These are phyloP conservation scores for Pungitius pungitius DNA, from an alignment of 2,113 vertebrate species.

Conservation along the genomic window DNA sequence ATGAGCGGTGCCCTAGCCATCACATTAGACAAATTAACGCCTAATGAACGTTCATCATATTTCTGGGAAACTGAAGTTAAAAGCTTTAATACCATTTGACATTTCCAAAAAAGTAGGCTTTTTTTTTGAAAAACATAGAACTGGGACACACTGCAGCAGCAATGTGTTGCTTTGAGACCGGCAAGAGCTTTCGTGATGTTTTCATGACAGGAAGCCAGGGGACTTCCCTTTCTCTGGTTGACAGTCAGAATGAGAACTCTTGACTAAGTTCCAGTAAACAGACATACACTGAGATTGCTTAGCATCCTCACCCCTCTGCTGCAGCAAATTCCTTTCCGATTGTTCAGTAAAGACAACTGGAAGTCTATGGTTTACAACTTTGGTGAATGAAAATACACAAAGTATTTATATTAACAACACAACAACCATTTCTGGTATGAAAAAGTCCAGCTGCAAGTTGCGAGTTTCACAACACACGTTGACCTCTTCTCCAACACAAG, in stretches of 20 bases:
- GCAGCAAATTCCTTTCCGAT: background rate
- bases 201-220: background rate
- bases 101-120: background rate
- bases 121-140: background rate
- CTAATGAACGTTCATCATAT: background rate
- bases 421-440: background rate
- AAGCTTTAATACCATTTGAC: background rate
- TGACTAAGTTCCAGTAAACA: conserved; percentile 17
- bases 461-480: background rate
- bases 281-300: background rate
- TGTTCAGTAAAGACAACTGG: background rate
- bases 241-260: conserved; percentile 13
- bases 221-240: conserved; percentile 4
- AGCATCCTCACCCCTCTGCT: background rate
- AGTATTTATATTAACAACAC: background rate
- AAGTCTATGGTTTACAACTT: background rate
- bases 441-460: conserved; percentile 2
- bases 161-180: background rate
- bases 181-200: background rate
- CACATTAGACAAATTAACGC: background rate
- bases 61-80: background rate
- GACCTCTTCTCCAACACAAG: conserved; percentile 14
- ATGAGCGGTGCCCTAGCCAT: background rate
- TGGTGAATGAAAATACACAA: background rate
- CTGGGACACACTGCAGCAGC: background rate